These are phyloP conservation scores for Spialia ferax DNA, from an alignment of 2,888 invertebrate genomes.

Conservation along the genomic window DNA sequence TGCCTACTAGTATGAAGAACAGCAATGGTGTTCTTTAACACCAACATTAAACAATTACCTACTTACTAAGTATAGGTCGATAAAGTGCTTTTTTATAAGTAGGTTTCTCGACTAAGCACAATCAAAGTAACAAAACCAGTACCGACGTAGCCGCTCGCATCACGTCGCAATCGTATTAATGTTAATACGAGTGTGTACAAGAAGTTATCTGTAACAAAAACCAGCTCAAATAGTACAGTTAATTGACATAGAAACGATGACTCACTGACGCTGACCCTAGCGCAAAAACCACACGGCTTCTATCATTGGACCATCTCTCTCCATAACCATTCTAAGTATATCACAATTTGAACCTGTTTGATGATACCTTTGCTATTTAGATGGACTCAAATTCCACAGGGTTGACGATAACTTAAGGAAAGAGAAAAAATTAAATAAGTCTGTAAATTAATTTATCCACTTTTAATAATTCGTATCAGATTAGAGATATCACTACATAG, in stretches of 20 bases:
- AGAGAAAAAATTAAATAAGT: not conserved
- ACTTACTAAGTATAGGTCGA: not conserved
- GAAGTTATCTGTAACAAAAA: slow-evolving; percentile 41
- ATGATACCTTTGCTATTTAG: slow-evolving; percentile 64
- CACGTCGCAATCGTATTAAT: slow-evolving; percentile 32
- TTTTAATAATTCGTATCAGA: too few relatives aligned
- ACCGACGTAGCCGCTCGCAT: not conserved
- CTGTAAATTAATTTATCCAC: too few relatives aligned
- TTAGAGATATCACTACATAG: too few relatives aligned
- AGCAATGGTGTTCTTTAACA: too few relatives aligned
- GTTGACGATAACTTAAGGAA: slow-evolving; percentile 21
- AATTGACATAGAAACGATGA: slow-evolving; percentile 50
- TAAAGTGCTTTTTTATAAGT: not conserved
- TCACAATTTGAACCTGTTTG: slow-evolving; percentile 54
- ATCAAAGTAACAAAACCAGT: slow-evolving; percentile 11
- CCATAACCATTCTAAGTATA: slow-evolving; percentile 47
- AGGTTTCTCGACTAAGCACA: not conserved
- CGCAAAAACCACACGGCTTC: slow-evolving; percentile 39
- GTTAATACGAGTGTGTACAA: slow-evolving; percentile 16
- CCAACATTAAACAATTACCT: not conserved
- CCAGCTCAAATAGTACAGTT: slow-evolving; percentile 45
- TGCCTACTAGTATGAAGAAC: not conserved
- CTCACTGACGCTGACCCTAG: slow-evolving; percentile 43
- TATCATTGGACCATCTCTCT: slow-evolving; percentile 32
- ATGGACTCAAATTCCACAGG: slow-evolving; percentile 38